phyloP scores from a whole-genome alignment of 2,888 invertebrate genomes.

The Dryadula phaetusa region DNA sequence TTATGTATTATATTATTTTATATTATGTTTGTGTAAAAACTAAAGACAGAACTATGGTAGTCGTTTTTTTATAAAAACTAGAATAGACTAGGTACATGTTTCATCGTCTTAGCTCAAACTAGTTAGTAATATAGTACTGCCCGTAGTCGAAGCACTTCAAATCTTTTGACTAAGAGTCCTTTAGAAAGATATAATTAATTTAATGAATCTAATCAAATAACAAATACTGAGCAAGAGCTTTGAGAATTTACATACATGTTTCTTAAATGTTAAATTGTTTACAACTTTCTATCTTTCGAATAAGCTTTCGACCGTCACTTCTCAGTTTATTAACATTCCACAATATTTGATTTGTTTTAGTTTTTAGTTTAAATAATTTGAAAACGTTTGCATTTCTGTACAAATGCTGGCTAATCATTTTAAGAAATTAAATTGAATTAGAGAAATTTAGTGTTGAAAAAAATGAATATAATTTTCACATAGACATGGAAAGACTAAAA shows the following conservation, averaged over 20 bases:
- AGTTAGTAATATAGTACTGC: not conserved
- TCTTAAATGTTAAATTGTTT: not conserved
- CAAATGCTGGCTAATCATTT: not conserved
- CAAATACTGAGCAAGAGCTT: not conserved
- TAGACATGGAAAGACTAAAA: slow-evolving; percentile 5
- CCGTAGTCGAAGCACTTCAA: slow-evolving; percentile 1
- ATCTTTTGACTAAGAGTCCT: slow-evolving; percentile 4
- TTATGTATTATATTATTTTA: slow-evolving; percentile 18
- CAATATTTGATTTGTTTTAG: not conserved
- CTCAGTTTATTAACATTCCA: not conserved
- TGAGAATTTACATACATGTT: not conserved
- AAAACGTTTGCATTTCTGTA: not conserved
- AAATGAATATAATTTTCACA: slow-evolving; percentile 16
- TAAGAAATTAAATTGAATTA: not conserved
- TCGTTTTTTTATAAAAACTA: slow-evolving; percentile 3
- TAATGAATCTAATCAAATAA: slow-evolving; percentile 6
- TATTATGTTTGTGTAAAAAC: slow-evolving; percentile 25
- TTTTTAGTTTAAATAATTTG: slow-evolving; percentile 11
- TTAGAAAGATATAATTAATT: slow-evolving; percentile 1
- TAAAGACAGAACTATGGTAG: slow-evolving; percentile 2
- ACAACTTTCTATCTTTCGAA: not conserved
- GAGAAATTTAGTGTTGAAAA: not conserved
- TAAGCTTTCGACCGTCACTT: not conserved
- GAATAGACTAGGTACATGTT: not conserved
- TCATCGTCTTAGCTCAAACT: not conserved